A percentile compares a stretch with the other conserved stretches of the same genome.
Conservation (phyloP, 2,113 vertebrate genomes). For the Cnemophilus loriae region DNA sequence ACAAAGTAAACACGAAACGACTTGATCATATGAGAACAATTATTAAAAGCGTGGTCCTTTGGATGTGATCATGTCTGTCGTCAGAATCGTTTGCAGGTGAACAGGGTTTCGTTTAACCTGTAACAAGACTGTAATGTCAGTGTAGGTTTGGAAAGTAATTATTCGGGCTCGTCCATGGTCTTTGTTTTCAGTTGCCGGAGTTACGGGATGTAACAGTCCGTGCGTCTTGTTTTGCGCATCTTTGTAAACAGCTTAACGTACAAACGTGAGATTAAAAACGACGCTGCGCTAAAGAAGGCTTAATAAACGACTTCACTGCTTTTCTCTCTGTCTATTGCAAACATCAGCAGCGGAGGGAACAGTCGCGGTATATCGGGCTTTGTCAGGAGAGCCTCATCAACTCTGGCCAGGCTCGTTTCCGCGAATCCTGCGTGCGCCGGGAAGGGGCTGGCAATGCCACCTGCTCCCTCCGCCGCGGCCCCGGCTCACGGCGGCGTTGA, state of each 20-base stretch:
- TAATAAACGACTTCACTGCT: background rate
- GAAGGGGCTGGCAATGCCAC: background rate
- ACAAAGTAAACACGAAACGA: background rate
- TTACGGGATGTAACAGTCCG: background rate
- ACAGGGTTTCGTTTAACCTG: background rate
- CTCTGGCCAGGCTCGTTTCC: background rate
- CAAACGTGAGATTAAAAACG: background rate
- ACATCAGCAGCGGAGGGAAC: no score
- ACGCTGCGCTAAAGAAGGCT: background rate
- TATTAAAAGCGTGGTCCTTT: no score
- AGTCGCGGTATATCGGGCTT: rapidly evolving
- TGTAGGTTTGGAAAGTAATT: background rate
- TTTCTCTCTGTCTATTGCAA: background rate
- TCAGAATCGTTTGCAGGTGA: background rate
- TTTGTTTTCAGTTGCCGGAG: background rate
- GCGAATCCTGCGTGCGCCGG: background rate
- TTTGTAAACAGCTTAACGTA: background rate
- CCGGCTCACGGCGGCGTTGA: background rate
- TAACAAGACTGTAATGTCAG: background rate
- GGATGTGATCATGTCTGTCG: no score
- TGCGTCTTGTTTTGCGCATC: background rate
- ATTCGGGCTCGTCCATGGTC: background rate
- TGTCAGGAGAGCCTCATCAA: background rate
- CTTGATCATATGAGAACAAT: background rate
- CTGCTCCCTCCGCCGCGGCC: background rate